Conservation (phyloP, 1,140 invertebrate genomes). For the Megalonaias nervosa region DNA sequence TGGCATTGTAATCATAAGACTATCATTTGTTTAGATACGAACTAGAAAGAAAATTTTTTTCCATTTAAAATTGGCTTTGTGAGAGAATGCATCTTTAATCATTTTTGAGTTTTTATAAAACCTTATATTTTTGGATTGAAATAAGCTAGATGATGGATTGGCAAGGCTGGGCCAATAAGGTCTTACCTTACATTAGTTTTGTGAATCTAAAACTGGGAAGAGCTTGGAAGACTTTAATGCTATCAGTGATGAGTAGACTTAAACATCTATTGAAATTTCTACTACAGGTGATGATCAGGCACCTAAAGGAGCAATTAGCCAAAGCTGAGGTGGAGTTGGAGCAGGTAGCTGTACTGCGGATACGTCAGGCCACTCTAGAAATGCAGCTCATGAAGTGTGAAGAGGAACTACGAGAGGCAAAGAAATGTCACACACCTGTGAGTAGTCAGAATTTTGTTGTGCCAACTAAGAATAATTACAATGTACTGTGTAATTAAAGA, state of each 20-base stretch:
- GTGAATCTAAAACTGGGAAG: no score
- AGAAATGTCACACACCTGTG: conserved; percentile 64
- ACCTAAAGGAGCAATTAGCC: conserved; percentile 59
- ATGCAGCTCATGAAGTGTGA: conserved; percentile 57
- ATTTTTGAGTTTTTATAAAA: no score
- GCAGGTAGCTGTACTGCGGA: conserved; percentile 54
- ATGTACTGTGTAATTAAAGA: neutral
- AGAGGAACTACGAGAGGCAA: conserved; percentile 62
- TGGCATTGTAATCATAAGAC: no score
- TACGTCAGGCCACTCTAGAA: conserved; percentile 54
- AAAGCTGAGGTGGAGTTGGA: conserved; percentile 57
- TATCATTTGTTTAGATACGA: no score
- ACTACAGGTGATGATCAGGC: conserved; percentile 63
- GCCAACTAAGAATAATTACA: neutral
- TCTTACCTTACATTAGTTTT: no score
- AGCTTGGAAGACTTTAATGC: no score
- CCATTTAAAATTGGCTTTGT: no score
- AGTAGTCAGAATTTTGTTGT: conserved; percentile 25
- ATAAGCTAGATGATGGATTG: no score
- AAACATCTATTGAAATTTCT: neutral
- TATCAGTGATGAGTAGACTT: neutral
- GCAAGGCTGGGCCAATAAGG: no score
- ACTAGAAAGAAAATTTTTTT: no score
- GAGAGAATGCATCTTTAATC: no score
- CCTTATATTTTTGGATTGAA: no score